Conservation (phyloP, 2,113 vertebrate species). For the Hypocryptadius cinnamomeus region DNA sequence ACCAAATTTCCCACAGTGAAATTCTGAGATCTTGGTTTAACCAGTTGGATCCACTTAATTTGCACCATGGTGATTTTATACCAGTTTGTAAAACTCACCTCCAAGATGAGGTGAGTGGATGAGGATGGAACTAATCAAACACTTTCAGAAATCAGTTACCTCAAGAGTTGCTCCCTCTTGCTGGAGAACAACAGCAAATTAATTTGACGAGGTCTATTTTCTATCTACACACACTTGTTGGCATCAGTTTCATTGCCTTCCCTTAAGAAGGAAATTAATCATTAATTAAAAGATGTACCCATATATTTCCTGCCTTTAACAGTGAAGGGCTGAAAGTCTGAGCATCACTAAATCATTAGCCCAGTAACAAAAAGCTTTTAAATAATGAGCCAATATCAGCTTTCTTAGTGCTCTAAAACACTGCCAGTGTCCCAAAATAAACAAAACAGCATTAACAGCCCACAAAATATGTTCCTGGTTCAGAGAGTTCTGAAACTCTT, state of each 20-base stretch:
- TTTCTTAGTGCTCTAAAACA: not conserved
- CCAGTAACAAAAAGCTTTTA: not conserved
- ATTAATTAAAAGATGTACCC: not conserved
- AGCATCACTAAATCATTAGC: not conserved
- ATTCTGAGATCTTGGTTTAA: not conserved
- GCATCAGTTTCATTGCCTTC: not conserved
- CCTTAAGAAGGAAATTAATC: not conserved
- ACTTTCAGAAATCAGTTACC: not conserved
- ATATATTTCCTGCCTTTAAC: not conserved
- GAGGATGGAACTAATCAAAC: rapidly evolving
- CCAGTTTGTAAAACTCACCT: not conserved
- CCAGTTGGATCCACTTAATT: not conserved
- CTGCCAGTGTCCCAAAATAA: not conserved
- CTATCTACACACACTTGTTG: not conserved
- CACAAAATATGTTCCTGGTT: not conserved
- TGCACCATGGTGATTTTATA: not conserved
- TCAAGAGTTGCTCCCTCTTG: not conserved
- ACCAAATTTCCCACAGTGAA: not conserved
- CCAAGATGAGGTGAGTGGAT: too few relatives aligned
- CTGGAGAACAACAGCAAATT: not conserved
- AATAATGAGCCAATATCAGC: not conserved
- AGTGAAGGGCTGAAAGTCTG: not conserved
- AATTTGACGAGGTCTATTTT: not conserved
- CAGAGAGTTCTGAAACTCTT: not conserved
- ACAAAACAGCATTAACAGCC: not conserved